Evolutionary conservation across 2,888 invertebrate species (phyloP), one percentile per base, ranked within the genome.

Genomic region (Malacosoma neustria): DNA sequence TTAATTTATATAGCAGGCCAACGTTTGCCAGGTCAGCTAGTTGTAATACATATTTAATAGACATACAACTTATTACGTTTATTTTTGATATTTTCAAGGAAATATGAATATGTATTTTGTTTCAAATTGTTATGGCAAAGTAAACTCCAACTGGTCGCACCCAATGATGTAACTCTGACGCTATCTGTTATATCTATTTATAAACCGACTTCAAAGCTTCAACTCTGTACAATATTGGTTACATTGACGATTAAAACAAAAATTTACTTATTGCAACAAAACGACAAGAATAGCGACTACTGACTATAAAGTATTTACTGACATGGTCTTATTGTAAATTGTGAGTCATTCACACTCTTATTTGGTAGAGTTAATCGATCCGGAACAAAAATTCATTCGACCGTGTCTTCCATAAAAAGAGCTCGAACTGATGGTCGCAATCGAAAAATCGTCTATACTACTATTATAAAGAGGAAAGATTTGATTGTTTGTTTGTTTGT

Each of bases 101-200:
- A 49, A 55, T 46, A 48, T 29, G 36, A 38, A 37, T 37, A 35
- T 42, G 44, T 51, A 61, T 53, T n/a, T n/a, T 58, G 49, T 57
- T 59, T 60, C 51, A 45, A 55, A 60, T 57, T 53, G 48, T 59
- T 64, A 66, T 67, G 64, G 66, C 51, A 60, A 56, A 61, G 57
- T 53, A 65, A 66, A 68, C 56, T 66, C 56, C 57, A 57, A 62
- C 60, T 51, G 51, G 66, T 62, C 71, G 59, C 72, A 53, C 72
- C 72, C 65, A 61, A 57, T 77, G 76, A 77, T 75, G 72, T 73
- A 75, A 76, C 40, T 54, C 52, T 73, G 73, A 75, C 71, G 72
- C 42, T 69, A 67, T 68, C 48, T 48, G 49, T 48, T 45, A 46
- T 51, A 48, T 43, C 67, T 76, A 73, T 73, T 72, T 71, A 63